These are phyloP conservation scores for Platyscapa corneri DNA, from an alignment of 1,140 invertebrate species.

Conservation along the genomic window DNA sequence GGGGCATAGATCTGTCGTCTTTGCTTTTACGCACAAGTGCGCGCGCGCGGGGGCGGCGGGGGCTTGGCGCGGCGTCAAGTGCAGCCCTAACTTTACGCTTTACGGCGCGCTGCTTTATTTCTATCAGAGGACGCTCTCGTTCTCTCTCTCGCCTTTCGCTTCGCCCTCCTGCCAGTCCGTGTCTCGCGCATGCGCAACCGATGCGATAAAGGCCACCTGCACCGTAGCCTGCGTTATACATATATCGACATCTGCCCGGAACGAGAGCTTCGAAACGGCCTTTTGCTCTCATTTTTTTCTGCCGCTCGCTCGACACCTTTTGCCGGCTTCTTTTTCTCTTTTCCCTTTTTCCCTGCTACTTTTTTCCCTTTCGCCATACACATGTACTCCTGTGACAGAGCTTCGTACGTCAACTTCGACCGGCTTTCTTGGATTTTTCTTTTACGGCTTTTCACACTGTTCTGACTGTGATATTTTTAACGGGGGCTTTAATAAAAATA, in stretches of 20 bases:
- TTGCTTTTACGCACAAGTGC: constrained; percentile 5
- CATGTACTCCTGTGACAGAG: neutral
- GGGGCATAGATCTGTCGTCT: constrained; percentile 11
- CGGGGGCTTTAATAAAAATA: neutral
- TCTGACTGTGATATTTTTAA: constrained; percentile 3
- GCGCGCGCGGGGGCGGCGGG: neutral
- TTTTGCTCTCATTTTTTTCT: constrained; percentile 28
- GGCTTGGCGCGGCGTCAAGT: constrained; percentile 9
- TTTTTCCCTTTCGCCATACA: neutral
- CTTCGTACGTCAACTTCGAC: neutral
- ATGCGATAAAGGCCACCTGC: constrained; percentile 37
- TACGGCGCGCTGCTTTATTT: constrained; percentile 36
- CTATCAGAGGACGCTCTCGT: constrained; percentile 24
- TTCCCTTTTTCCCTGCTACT: neutral
- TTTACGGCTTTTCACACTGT: constrained; percentile 1
- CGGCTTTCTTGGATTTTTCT: constrained; percentile 13
- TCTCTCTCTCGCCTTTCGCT: neutral
- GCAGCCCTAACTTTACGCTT: constrained; percentile 30
- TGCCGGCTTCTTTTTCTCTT: neutral
- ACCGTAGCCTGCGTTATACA: constrained; percentile 12
- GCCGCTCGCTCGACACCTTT: constrained; percentile 12
- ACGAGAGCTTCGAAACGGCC: constrained; percentile 1
- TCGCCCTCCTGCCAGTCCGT: neutral
- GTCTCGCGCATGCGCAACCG: neutral
- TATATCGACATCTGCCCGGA: constrained; percentile 31